phyloP scores from a whole-genome alignment of 2,797 vertebrate genomes.

The Triplophysa yarkandensis region DNA sequence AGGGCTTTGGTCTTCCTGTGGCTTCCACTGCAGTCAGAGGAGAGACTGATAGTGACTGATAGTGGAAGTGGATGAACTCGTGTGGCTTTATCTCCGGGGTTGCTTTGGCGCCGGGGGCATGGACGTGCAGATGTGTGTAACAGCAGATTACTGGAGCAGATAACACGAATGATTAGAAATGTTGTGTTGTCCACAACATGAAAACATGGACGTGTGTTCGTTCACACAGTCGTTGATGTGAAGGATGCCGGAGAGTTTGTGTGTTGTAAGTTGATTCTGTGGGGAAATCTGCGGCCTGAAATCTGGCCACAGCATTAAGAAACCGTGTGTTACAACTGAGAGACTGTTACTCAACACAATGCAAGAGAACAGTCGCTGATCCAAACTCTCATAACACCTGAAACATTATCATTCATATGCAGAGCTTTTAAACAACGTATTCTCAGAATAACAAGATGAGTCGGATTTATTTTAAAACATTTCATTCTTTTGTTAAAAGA shows the following conservation, averaged over 20 bases:
- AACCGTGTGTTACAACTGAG: slow-evolving; percentile 76
- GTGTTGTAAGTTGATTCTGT: slow-evolving; percentile 78
- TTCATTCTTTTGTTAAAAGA: too few species aligned
- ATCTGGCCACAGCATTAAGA: slow-evolving; percentile 77
- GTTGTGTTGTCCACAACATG: neutral
- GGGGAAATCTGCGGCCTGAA: slow-evolving; percentile 82
- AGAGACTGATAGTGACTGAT: slow-evolving; percentile 47
- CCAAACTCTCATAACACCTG: slow-evolving; percentile 22
- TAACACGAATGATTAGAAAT: slow-evolving; percentile 25
- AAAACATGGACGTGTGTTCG: neutral
- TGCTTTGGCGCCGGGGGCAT: slow-evolving; percentile 17
- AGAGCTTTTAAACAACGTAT: neutral
- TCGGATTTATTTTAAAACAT: too few species aligned
- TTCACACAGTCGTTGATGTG: slow-evolving; percentile 36
- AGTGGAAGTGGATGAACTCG: slow-evolving; percentile 42
- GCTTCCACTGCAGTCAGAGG: slow-evolving; percentile 67
- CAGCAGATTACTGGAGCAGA: slow-evolving; percentile 49
- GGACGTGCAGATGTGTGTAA: neutral
- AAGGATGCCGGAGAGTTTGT: slow-evolving; percentile 61
- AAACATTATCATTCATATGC: too few species aligned
- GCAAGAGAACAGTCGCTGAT: slow-evolving; percentile 45
- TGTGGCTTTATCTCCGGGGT: slow-evolving; percentile 29
- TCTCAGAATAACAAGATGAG: neutral
- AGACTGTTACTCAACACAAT: slow-evolving; percentile 72
- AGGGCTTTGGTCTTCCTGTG: slow-evolving; percentile 80